These are phyloP conservation scores for Fragum whitleyi DNA, from an alignment of 2,888 invertebrate species.

Conservation along the genomic window DNA sequence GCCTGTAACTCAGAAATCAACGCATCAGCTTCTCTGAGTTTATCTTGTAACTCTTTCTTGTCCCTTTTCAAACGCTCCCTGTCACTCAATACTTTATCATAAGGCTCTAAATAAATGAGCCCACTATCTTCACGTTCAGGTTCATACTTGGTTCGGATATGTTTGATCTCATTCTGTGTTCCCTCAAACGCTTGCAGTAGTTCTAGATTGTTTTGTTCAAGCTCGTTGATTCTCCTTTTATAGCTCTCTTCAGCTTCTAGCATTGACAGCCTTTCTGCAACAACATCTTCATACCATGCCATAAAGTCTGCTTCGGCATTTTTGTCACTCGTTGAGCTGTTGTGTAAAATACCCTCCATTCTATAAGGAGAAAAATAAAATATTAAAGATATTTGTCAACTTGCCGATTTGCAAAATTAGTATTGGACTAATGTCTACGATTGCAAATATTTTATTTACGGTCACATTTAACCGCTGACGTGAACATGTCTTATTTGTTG, in stretches of 20 bases:
- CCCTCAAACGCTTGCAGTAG: constrained; percentile 43
- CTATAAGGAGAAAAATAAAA: background rate
- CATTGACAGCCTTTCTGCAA: constrained; percentile 33
- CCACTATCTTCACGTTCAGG: constrained; percentile 21
- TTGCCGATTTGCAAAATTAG: too few species aligned
- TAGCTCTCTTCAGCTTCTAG: constrained; percentile 45
- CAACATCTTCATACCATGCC: constrained; percentile 45
- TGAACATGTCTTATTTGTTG: too few species aligned
- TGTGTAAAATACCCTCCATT: constrained; percentile 3
- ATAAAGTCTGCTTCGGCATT: constrained; percentile 45
- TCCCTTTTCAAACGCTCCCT: constrained; percentile 33
- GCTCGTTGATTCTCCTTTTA: constrained; percentile 36
- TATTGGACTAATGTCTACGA: too few species aligned
- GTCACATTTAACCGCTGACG: too few species aligned
- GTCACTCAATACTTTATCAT: constrained; percentile 14
- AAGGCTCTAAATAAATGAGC: constrained; percentile 3
- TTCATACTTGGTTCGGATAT: constrained; percentile 47
- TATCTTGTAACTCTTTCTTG: constrained; percentile 23
- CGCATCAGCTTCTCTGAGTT: constrained; percentile 4
- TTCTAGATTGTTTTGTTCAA: constrained; percentile 36
- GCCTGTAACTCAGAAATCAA: background rate
- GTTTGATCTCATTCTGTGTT: constrained; percentile 39
- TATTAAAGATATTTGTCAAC: too few species aligned
- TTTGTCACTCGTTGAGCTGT: constrained; percentile 27
- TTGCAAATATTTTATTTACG: too few species aligned